These are phyloP conservation scores for Leucoptera coffeella DNA, from an alignment of 2,888 invertebrate species.

Conservation along the genomic window DNA sequence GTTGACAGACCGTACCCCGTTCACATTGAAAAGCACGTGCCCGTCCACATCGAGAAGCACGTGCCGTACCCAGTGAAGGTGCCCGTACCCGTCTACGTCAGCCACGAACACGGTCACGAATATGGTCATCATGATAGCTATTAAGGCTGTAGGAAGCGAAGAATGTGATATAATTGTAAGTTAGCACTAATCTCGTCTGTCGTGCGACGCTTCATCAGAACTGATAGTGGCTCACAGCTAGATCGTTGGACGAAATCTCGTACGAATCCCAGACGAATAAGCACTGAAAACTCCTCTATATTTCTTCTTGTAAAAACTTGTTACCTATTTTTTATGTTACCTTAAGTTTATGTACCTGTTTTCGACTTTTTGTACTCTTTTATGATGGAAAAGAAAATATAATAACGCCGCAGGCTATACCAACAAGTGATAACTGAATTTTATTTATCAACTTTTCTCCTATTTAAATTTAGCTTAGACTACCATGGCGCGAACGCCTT, in stretches of 20 bases:
- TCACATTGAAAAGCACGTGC: slow-evolving; percentile 60
- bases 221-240: slow-evolving; percentile 21
- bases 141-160: slow-evolving; percentile 48
- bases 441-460: no score
- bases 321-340: slow-evolving; percentile 26
- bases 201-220: slow-evolving; percentile 19
- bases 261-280: slow-evolving; percentile 22
- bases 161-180: slow-evolving; percentile 53
- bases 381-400: no score
- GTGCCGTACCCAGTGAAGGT: slow-evolving; percentile 62
- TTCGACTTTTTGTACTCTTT: no score
- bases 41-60: slow-evolving; percentile 55
- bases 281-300: no score
- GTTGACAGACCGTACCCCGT: slow-evolving; percentile 59
- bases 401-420: no score
- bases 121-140: slow-evolving; percentile 48
- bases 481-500: no score
- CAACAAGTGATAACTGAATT: no score
- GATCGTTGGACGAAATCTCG: slow-evolving; percentile 16
- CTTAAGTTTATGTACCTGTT: slow-evolving; percentile 51
- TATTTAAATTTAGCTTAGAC: no score
- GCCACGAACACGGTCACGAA: slow-evolving; percentile 40
- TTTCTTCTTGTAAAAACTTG: no score
- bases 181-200: slow-evolving; percentile 30
- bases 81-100: slow-evolving; percentile 44